Evolutionary conservation across 2,113 vertebrate species (phyloP), one percentile per base, ranked within the genome.

Genomic region (Poeciliopsis occidentalis): DNA sequence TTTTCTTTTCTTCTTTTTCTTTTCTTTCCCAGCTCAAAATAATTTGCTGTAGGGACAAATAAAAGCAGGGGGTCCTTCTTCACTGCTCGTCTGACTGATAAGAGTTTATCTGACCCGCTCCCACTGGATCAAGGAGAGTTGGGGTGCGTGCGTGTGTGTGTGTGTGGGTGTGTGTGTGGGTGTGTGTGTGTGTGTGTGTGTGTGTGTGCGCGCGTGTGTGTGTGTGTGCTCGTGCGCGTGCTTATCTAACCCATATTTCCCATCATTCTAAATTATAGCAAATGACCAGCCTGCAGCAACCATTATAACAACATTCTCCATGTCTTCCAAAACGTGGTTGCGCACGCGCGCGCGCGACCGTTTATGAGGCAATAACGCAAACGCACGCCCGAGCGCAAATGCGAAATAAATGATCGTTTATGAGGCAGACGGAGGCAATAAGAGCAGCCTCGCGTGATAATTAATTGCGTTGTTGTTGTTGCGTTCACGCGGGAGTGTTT

Each of bases 221-320:
- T 24, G 39, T 64, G 34, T 12, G 60, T 79, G 62, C 63, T 73
- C 64, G 71, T 12, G 67, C 8, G 75, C 5, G 83, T 0, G 70
- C 80, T 86, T 87, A 87, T 88, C 86, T 79, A 80, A 80, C 78
- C 86, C 88, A 88, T 78, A 88, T 88, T 91, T 89, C 81, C 83
- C 88, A 92, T 92, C 90, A 86, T 80, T 91, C 84, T 92, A 88
- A 90, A 91, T 91, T 86, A 91, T 89, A 88, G 88, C 81, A 91
- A 91, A 91, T 92, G 91, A 91, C 90, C 88, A 90, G 89, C 92
- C 91, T 88, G 87, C 81, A 90, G 92, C 91, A 78, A 88, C 88
- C 83, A 90, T 87, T 91, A 89, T 76, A 90, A 87, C 76, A 75
- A 76, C 85, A 81, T 84, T 29, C 87, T 82, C 73, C 81, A 73